Evolutionary conservation across 2,888 invertebrate species (phyloP).

Genomic region (Acrobasis consociella): DNA sequence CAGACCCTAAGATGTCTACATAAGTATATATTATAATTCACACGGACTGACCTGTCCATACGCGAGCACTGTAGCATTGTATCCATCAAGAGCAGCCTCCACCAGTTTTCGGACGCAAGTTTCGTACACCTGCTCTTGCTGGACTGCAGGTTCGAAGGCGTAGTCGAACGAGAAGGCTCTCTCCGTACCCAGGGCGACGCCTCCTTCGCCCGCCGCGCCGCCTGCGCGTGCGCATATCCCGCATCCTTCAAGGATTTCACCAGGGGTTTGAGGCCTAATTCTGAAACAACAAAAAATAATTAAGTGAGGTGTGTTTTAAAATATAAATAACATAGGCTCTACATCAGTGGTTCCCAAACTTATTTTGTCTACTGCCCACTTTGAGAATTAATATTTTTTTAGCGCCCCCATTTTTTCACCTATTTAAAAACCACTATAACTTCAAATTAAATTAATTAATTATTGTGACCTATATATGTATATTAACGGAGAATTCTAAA

Average conservation of each 20-base stretch:
- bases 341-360: too few relatives aligned
- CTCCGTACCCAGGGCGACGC: constrained; percentile 95
- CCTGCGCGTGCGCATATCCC: constrained; percentile 95
- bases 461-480: too few relatives aligned
- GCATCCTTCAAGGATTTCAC: constrained; percentile 97
- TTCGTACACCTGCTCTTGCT: constrained; percentile 91
- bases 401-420: too few relatives aligned
- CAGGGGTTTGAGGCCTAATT: constrained; percentile 96
- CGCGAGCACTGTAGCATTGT: constrained; percentile 98
- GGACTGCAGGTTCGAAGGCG: constrained; percentile 92
- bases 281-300: constrained; percentile 71
- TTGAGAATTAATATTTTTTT: too few relatives aligned
- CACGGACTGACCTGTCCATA: constrained; percentile 91
- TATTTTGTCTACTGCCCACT: too few relatives aligned
- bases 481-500: too few relatives aligned
- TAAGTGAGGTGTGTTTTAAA: neutral
- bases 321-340: too few relatives aligned
- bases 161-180: constrained; percentile 98
- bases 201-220: constrained; percentile 94
- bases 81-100: constrained; percentile 96
- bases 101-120: constrained; percentile 93
- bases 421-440: too few relatives aligned
- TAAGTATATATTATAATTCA: too few relatives aligned
- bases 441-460: too few relatives aligned
- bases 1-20: too few relatives aligned